Evolutionary conservation across 2,797 vertebrate species (phyloP).

Genomic region (Amphiprion clarkii): DNA sequence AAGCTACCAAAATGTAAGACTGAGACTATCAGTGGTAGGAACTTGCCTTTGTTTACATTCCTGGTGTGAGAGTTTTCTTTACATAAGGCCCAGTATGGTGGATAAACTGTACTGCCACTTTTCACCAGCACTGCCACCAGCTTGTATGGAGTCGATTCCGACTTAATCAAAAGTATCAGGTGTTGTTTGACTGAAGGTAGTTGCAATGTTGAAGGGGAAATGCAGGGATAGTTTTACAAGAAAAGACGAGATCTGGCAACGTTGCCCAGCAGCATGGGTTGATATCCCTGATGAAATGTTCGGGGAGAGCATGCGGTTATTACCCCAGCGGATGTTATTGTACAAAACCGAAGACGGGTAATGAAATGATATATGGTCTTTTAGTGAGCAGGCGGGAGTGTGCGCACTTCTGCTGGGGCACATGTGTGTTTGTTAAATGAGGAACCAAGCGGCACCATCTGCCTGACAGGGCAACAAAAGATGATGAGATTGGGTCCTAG

Average conservation of each 20-base stretch:
- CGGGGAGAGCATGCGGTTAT: conserved; percentile 73
- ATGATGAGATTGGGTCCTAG: conserved; percentile 82
- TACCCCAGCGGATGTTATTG: conserved; percentile 79
- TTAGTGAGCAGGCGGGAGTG: conserved; percentile 55
- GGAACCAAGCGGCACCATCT: conserved; percentile 72
- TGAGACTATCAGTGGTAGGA: neutral
- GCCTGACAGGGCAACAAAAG: conserved; percentile 82
- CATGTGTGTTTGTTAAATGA: conserved; percentile 70
- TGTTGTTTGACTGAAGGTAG: conserved; percentile 63
- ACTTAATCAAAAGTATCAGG: conserved; percentile 76
- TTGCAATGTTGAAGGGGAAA: conserved; percentile 49
- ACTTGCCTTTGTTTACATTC: conserved; percentile 13
- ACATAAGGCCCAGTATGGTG: conserved; percentile 3
- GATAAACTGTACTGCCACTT: conserved; percentile 14
- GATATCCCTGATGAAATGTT: conserved; percentile 79
- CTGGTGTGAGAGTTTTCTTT: conserved; percentile 5
- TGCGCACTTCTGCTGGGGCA: conserved; percentile 54
- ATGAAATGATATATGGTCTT: conserved; percentile 83
- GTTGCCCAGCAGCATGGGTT: conserved; percentile 53
- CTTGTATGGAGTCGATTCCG: conserved; percentile 41
- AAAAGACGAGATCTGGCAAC: conserved; percentile 59
- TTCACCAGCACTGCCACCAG: conserved; percentile 29
- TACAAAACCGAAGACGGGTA: conserved; percentile 72
- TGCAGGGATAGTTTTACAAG: conserved; percentile 72
- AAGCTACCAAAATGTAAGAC: too few species aligned